Base-by-base conservation (phyloP, 1,140 invertebrate species). In the Brachionus paranguensis region DNA sequence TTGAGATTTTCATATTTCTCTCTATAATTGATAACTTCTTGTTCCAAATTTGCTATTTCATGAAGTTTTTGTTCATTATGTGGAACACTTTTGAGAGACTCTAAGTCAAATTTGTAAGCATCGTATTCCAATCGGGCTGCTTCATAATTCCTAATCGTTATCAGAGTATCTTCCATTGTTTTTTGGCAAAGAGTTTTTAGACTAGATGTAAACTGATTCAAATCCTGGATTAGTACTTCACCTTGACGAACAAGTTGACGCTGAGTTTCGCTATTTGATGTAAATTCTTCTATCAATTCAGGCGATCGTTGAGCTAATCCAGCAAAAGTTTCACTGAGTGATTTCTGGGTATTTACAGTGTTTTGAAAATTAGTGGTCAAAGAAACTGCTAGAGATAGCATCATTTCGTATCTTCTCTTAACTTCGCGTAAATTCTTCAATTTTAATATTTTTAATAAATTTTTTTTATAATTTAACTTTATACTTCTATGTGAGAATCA, bases 191-290 rank as follows among this genome's bases (percentile, higher is more conserved):
- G 91, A 47, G 96, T 98, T 89, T 95, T 95, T 11, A 98, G 93
- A 64, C 95, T 95, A 70, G 94, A 96, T 86, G 95, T 95, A 90
- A 98, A 98, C 91, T 97, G 97, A 90, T 97, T 96, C 85, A 98
- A 91, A 84, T 95, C 96, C 85, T 93, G 88, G 86, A 97, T 90
- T 64, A 98, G 90, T 84, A 94, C 93, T 91, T 98, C 96, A 20
- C 96, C 96, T 90, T 98, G 97, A 90, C 95, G 96, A 37, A 94
- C 95, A 47, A 98, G 90, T 87, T 94, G 95, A 87, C 95, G 91
- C 91, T 98, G 96, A 37, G 95, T 96, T 90, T 97, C 95, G 41
- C 95, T 94, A 90, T 98, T 98, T 87, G 96, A 96, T 29, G 94
- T 91, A 90, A 98, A 98, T 89, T 96, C 95, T 87, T 96, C 94